Base-by-base conservation (phyloP, 2,888 invertebrate species). In the Mythimna loreyi region DNA sequence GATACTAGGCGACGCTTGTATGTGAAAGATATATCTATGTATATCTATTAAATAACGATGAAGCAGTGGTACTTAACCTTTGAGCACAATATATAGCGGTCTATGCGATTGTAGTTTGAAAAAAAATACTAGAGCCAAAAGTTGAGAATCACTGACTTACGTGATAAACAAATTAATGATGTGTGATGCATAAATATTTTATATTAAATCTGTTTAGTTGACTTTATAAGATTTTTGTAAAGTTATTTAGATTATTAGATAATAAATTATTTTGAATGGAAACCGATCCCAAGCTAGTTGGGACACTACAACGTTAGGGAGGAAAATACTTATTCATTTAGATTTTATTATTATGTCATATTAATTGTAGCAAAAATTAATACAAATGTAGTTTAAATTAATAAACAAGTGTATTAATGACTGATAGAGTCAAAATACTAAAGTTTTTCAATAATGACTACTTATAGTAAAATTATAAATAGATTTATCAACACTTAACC, bases 1-100 rank as follows among this genome's bases (percentile, higher is more conserved):
- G 84, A 68, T 11, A 43, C 49, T 85, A 82, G 85, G 82, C 83
- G 57, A 85, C 50, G 87, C 86, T 86, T 87, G 40, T 74, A 68
- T 63, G 71, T 81, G 78, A 45, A 47, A 64, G 8, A 21, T 23
- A 53, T 64, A 28, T 45, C 23, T 53, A 36, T 69, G 19, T 28
- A 23, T 21, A 28, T 40, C 40, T 16, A 16, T 40, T 40, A 40
- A 16, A 40, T 16, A 16, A 40, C 40, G 5, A 28, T 11, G 43
- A 25, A 58, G 19, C 64, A 36, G 78, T 9, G 30, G 23, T 61
- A 28, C 60, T 77, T 64, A 76, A 70, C 47, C 8, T 52, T 40
- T 43, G 36, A 3, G 8, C 8, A 45, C 45, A 40, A 40, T 16
- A 40, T n/a, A n/a, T n/a, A n/a, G n/a, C n/a, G n/a, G n/a, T n/a